Percentiles rank a stretch among this genome's conserved stretches.
These are phyloP conservation scores for Drosophila guanche DNA, from an alignment of 1,140 invertebrate species.

Conservation along the genomic window DNA sequence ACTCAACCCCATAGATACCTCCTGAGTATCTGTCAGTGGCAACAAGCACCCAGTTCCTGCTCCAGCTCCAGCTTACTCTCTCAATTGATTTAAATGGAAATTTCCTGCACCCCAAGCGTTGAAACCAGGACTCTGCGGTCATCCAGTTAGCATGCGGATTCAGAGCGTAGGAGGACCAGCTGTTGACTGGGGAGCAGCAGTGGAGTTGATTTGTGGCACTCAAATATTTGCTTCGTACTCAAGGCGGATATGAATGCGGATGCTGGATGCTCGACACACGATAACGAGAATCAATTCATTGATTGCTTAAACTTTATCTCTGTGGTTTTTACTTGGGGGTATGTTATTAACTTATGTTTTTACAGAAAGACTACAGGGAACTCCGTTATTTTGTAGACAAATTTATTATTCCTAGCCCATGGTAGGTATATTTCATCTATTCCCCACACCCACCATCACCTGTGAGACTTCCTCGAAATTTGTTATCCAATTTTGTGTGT, in stretches of 20 bases:
- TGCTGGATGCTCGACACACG: too few relatives aligned
- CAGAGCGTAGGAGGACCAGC: too few relatives aligned
- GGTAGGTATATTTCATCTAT: not conserved
- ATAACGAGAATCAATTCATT: too few relatives aligned
- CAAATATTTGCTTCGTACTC: too few relatives aligned
- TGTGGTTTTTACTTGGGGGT: too few relatives aligned
- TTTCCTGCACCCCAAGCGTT: not conserved
- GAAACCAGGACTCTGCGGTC: not conserved
- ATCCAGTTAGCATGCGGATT: not conserved
- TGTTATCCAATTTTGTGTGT: conserved; percentile 31
- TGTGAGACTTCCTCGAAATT: conserved; percentile 19
- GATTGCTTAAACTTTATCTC: too few relatives aligned
- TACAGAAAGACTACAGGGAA: too few relatives aligned
- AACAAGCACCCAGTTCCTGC: not conserved
- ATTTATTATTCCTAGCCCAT: not conserved
- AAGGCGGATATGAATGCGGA: too few relatives aligned
- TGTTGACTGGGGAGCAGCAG: too few relatives aligned
- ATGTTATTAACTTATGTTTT: too few relatives aligned
- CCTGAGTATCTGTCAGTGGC: conserved; percentile 10
- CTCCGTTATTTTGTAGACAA: not conserved
- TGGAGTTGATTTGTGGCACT: too few relatives aligned
- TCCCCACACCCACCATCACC: not conserved
- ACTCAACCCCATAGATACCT: conserved; percentile 2
- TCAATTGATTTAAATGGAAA: conserved; percentile 36
- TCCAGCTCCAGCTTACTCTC: not conserved